These are phyloP conservation scores for Scaptomyza tumidula DNA, from an alignment of 2,888 invertebrate genomes.

Conservation along the genomic window DNA sequence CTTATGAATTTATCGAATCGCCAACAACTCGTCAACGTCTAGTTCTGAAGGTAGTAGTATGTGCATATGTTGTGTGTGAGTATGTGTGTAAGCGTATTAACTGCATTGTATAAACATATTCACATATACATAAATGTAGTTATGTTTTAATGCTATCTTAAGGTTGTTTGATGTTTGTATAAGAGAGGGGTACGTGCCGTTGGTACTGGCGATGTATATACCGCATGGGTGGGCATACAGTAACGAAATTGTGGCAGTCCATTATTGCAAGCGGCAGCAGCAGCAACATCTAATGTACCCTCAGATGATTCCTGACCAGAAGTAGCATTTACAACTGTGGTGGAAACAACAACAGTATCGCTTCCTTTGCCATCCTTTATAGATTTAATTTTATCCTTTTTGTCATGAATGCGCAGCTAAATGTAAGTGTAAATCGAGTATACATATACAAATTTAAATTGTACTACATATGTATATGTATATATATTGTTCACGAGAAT, in stretches of 20 bases:
- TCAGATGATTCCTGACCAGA: conserved; percentile 27
- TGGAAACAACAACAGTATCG: conserved; percentile 22
- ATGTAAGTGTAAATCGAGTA: conserved; percentile 49
- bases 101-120: neutral
- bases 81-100: conserved; percentile 7
- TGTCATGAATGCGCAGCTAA: conserved; percentile 82
- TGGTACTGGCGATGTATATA: conserved; percentile 87
- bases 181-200: conserved; percentile 86
- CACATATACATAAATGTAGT: neutral
- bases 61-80: conserved; percentile 12
- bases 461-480: conserved; percentile 29
- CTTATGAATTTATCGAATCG: neutral
- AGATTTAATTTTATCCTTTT: conserved; percentile 76
- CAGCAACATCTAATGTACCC: conserved; percentile 42
- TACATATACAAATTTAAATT: conserved; percentile 39
- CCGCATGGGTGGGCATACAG: conserved; percentile 87
- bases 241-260: conserved; percentile 85
- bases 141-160: neutral
- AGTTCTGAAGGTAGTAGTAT: neutral
- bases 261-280: conserved; percentile 50
- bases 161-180: conserved; percentile 2
- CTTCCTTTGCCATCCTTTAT: conserved; percentile 58
- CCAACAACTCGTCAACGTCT: neutral
- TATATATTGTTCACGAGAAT: neutral
- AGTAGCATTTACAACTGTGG: conserved; percentile 23